Evolutionary conservation across 2,113 vertebrate genomes (phyloP).

Genomic region (Xyliphius kryptos): DNA sequence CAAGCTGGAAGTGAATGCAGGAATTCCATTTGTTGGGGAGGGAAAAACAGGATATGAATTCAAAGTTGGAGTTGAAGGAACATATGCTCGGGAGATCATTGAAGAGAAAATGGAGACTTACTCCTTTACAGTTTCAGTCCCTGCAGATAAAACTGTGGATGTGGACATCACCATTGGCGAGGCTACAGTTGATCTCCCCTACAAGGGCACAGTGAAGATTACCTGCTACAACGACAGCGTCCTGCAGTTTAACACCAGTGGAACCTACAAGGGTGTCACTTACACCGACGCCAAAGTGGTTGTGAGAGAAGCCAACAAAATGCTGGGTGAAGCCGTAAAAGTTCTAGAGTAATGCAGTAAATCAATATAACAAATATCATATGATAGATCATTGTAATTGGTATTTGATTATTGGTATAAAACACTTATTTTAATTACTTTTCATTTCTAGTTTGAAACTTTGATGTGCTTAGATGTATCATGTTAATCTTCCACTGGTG

Average conservation of each 20-base stretch:
- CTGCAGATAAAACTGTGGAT: conserved; percentile 18
- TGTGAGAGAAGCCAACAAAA: conserved; percentile 9
- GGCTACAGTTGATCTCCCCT: conserved; percentile 35
- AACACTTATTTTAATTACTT: too few species aligned
- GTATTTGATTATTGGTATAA: too few species aligned
- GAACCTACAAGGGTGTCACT: conserved; percentile 21
- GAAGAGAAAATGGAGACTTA: conserved; percentile 17
- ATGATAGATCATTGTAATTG: too few species aligned
- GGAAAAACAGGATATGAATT: neutral
- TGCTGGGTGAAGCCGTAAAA: too few species aligned
- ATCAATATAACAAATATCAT: too few species aligned
- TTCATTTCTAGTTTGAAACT: too few species aligned
- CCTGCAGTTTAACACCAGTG: conserved; percentile 10
- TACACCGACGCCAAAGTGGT: neutral
- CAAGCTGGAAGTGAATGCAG: conserved; percentile 21
- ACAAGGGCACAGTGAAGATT: conserved; percentile 34
- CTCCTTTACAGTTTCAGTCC: conserved; percentile 1
- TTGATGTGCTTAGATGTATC: too few species aligned
- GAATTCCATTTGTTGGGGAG: conserved; percentile 15
- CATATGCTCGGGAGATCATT: neutral
- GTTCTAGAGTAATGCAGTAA: too few species aligned
- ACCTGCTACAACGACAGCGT: conserved; percentile 29
- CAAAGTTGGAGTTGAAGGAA: neutral
- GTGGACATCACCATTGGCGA: conserved; percentile 29
- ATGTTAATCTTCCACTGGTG: too few species aligned